A percentile compares a stretch with the other conserved stretches of the same genome.
These are phyloP conservation scores for Melanocharis versteri DNA, from an alignment of 2,113 vertebrate species.

Conservation along the genomic window DNA sequence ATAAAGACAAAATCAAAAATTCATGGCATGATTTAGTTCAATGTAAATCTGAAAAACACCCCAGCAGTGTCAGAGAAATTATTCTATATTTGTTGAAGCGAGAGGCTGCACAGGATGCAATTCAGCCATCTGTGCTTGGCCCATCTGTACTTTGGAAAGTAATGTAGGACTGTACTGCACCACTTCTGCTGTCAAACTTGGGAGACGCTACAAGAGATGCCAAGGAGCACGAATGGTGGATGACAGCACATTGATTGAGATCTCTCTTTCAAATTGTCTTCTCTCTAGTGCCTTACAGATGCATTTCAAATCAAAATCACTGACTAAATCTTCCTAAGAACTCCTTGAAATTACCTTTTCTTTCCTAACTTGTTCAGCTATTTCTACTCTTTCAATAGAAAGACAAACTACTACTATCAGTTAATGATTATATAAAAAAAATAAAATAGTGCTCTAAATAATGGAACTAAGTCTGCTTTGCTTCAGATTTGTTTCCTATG, in stretches of 20 bases:
- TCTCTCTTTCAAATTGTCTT: not conserved
- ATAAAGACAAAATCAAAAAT: not conserved
- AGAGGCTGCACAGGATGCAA: not conserved
- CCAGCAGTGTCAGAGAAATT: not conserved
- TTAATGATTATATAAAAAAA: not conserved
- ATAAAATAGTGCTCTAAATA: not conserved
- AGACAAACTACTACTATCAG: not conserved
- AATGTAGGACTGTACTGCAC: not conserved
- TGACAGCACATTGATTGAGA: not conserved
- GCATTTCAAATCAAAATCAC: not conserved
- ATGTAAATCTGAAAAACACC: not conserved
- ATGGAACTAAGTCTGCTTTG: not conserved
- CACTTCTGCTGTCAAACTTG: not conserved
- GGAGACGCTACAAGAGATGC: not conserved
- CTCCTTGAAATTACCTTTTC: not conserved
- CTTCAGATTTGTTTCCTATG: not conserved
- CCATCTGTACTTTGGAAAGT: not conserved
- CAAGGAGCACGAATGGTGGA: not conserved
- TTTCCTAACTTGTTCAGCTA: too few relatives aligned
- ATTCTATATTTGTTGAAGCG: not conserved
- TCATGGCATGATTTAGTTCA: not conserved
- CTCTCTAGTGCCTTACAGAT: not conserved
- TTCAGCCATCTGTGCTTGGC: constrained; percentile 16
- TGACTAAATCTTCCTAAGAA: not conserved
- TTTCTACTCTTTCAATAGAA: not conserved